Conservation (phyloP, 2,113 vertebrate genomes). For the Tapirus terrestris region DNA sequence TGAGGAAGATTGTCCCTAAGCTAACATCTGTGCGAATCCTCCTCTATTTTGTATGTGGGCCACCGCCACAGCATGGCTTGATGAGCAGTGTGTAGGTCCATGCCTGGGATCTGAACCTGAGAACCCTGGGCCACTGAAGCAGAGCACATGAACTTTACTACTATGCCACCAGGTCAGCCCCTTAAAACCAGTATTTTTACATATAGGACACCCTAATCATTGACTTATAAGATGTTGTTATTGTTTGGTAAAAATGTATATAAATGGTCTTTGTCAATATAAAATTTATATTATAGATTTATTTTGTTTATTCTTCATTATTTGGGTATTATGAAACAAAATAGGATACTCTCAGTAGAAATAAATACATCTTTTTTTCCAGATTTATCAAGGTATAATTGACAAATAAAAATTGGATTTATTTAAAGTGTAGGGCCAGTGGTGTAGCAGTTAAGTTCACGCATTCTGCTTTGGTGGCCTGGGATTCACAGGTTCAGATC, state of each 20-base stretch:
- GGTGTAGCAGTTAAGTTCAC: too few relatives aligned
- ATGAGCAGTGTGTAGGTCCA: too few relatives aligned
- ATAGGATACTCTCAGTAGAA: background rate
- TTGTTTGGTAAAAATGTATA: background rate
- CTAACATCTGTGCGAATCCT: too few relatives aligned
- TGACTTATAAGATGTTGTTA: background rate
- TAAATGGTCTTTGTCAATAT: background rate
- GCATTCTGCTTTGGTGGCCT: too few relatives aligned
- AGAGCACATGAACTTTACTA: too few relatives aligned
- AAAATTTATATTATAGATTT: background rate
- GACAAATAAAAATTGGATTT: background rate
- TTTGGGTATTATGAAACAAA: background rate
- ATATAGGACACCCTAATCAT: background rate
- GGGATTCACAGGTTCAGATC: too few relatives aligned
- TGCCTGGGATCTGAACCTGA: too few relatives aligned
- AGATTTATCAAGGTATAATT: background rate
- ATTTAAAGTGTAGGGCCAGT: background rate
- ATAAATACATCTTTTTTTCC: background rate
- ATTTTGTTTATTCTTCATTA: background rate
- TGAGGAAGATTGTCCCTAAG: too few relatives aligned
- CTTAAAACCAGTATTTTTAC: slow-evolving; percentile 1
- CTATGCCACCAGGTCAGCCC: too few relatives aligned
- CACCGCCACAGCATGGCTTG: too few relatives aligned
- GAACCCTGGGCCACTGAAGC: too few relatives aligned
- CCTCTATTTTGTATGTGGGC: too few relatives aligned